Evolutionary conservation across 2,113 vertebrate species (phyloP).

Genomic region (Cyprinodon variegatus): DNA sequence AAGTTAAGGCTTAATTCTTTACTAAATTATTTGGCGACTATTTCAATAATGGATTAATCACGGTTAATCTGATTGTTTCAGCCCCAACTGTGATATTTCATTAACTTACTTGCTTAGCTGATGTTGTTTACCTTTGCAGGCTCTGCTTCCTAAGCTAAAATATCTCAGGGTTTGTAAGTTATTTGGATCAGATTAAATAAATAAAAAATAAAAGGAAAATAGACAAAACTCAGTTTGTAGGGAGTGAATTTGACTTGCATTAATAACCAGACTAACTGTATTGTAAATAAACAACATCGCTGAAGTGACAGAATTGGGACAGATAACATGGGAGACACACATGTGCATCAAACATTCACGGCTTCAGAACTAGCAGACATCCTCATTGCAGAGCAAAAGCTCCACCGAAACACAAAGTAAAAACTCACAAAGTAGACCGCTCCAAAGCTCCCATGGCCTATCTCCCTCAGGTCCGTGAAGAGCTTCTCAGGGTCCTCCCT

Average conservation of each 20-base stretch:
- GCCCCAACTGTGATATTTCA: too few species aligned
- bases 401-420: neutral
- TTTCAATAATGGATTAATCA: too few species aligned
- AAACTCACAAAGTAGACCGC: constrained; percentile 91
- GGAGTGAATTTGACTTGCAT: neutral
- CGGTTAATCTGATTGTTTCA: too few species aligned
- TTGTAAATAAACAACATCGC: neutral
- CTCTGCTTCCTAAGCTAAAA: too few species aligned
- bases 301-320: neutral
- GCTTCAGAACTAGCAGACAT: neutral
- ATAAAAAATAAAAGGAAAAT: neutral
- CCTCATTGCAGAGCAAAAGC: too few species aligned
- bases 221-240: neutral
- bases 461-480: constrained; percentile 91
- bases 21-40: too few species aligned
- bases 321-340: neutral
- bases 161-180: neutral
- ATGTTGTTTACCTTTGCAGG: too few species aligned
- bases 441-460: constrained; percentile 93
- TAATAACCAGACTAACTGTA: neutral
- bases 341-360: too few species aligned
- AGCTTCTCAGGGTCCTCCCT: constrained; percentile 93
- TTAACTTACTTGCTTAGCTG: too few species aligned
- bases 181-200: neutral
- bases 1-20: too few species aligned